Evolutionary conservation across 1,140 invertebrate genomes (phyloP), one percentile per base, ranked within the genome.

Genomic region (Aphaenogaster rudis): DNA sequence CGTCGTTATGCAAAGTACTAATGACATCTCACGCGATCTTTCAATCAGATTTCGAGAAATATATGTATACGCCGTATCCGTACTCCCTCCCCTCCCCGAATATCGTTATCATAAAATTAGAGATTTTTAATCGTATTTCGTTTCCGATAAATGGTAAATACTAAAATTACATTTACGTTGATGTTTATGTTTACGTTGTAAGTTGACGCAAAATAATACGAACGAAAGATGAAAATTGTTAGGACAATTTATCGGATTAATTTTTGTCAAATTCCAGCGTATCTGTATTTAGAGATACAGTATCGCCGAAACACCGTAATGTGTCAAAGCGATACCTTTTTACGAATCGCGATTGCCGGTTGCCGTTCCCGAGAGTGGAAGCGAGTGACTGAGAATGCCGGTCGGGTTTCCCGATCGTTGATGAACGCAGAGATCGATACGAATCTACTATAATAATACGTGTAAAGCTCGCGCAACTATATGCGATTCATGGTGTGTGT

Each of bases 21-120:
- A 85, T 36, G 59, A 61, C 59, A 89, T 89, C 87, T 88, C 80
- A 89, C 74, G 81, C 86, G 66, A 90, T 89, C 84, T 90, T 90
- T 86, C 81, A 89, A 71, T 57, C 36, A 66, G 69, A 0, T 88
- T 88, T 66, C 63, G 45, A 86, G 48, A 72, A 77, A 52, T 80
- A 57, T 54, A 52, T 80, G 50, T 54, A 54, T 28, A 50, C 5
- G 5, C 13, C 39, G 7, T 66, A 28, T 1, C 54, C 36, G 15
- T 5, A 11, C 13, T 79, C 8, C 36, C 21, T 74, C 78, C 13
- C 6, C 3, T 11, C 15, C 28, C 13, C 11, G 33, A 13, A 39
- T 57, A 57, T 21, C 76, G 45, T 78, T 11, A n/a, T 39, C 11
- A 33, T 48, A 21, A 61, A 69, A 9, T 54, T 45, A 80, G 17